phyloP scores from a whole-genome alignment of 2,797 vertebrate genomes.

The Tokudaia tokunoshimensis region DNA sequence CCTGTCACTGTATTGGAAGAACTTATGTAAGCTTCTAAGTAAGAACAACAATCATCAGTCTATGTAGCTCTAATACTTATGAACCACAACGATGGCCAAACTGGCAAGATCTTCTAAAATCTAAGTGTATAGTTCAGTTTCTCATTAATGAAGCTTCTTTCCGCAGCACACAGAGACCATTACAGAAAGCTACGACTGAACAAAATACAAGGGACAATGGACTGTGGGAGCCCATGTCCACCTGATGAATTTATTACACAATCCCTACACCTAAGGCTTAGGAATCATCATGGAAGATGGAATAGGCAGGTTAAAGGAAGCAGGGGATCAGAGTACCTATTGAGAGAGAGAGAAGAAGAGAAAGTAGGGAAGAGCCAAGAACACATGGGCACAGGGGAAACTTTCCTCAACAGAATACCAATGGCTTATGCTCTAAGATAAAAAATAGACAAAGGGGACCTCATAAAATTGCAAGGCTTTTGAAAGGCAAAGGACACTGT shows the following conservation, averaged over 20 bases:
- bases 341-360: not conserved
- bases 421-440: too few species aligned
- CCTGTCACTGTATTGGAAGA: not conserved
- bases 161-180: not conserved
- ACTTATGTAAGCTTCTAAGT: not conserved
- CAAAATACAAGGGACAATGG: not conserved
- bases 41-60: not conserved
- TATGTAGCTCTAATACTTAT: not conserved
- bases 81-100: not conserved
- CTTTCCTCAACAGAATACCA: too few species aligned
- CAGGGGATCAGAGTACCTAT: not conserved
- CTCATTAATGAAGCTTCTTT: not conserved
- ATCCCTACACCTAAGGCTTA: not conserved
- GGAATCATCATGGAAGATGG: not conserved
- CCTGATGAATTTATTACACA: not conserved
- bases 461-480: too few species aligned
- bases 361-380: not conserved
- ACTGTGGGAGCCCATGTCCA: not conserved
- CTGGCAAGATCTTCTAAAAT: not conserved
- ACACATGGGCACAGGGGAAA: too few species aligned
- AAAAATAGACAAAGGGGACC: too few species aligned
- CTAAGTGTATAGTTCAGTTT: not conserved
- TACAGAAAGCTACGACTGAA: not conserved
- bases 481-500: too few species aligned
- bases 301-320: not conserved